Evolutionary conservation across 2,888 invertebrate genomes (phyloP), one percentile per base, ranked within the genome.

Genomic region (Leptothorax acervorum): DNA sequence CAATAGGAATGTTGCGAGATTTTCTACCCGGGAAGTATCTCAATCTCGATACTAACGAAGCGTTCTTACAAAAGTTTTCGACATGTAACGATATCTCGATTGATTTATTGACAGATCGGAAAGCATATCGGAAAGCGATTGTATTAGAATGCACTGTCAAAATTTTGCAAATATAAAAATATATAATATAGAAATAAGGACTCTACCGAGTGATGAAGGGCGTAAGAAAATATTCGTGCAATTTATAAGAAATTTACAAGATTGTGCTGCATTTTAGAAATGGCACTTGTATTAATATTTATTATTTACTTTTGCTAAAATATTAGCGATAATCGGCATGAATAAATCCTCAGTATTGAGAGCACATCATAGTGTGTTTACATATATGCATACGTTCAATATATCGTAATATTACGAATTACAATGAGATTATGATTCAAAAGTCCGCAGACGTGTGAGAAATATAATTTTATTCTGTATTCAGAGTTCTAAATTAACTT

Each of bases 211-310:
- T 15, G 3, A 62, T 48, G 3, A 48, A 12, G 0, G 48, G 28
- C 15, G n/a, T 1, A 35, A n/a, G 15, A n/a, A 62, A n/a, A 3
- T 39, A 23, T 23, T 15, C 6, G 11, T n/a, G 9, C 35, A 57
- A 42, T 70, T 70, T 51, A 23, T 71, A 15, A 55, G 11, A 55
- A 55, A 55, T 71, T 71, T 55, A 23, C 15, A 60, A 8, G 18
- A 18, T 18, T 55, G 42, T 28, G 39, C 1, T 15, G 6, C 12
- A 45, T 74, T 74, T 73, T n/a, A 57, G 12, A 31, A 74, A 74
- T n/a, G 12, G 15, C 6, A 60, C 9, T 57, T 73, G 2, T 28
- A 57, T 42, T 6, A 57, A 28, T 73, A 57, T 51, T 68, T 68
- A 18, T 28, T 73, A 42, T 57, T 73, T 5, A 57, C 39, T 28